phyloP scores from a whole-genome alignment of 2,888 invertebrate genomes.

The Drosophila neonasuta region DNA sequence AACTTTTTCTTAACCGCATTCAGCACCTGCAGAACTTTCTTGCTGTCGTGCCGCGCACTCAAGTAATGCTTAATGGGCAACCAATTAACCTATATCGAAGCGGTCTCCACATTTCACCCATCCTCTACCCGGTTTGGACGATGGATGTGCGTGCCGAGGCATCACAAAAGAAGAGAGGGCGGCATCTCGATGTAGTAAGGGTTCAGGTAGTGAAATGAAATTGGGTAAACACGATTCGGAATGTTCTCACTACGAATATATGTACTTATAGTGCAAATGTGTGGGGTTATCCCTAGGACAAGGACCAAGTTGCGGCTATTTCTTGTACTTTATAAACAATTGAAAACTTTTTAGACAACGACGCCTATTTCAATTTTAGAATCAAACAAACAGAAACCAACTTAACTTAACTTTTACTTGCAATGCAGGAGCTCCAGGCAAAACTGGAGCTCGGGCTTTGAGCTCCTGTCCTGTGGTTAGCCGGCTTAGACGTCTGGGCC shows the following conservation, averaged over 20 bases:
- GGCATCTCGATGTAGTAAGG: constrained; percentile 34
- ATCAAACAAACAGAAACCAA: constrained; percentile 56
- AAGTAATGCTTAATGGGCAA: constrained; percentile 53
- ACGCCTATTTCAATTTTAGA: constrained; percentile 77
- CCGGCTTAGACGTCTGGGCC: constrained; percentile 55
- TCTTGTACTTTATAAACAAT: constrained; percentile 73
- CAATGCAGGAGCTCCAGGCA: constrained; percentile 17
- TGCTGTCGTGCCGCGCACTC: constrained; percentile 45
- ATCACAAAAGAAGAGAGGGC: constrained; percentile 10
- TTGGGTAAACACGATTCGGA: constrained; percentile 68
- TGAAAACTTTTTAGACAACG: constrained; percentile 73
- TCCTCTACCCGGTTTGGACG: constrained; percentile 27
- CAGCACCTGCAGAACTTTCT: constrained; percentile 47
- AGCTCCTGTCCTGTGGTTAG: constrained; percentile 53
- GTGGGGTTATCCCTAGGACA: background rate
- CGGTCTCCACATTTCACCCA: constrained; percentile 15
- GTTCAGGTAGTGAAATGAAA: constrained; percentile 51
- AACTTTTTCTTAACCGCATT: constrained; percentile 51
- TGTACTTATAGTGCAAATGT: background rate
- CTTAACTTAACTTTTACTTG: constrained; percentile 50
- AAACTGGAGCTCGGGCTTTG: constrained; percentile 6
- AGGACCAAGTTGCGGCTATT: constrained; percentile 41
- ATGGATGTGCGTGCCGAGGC: constrained; percentile 51
- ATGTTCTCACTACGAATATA: constrained; percentile 41
- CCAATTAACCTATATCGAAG: constrained; percentile 71